These are phyloP conservation scores for Trinorchestia longiramus DNA, from an alignment of 1,140 invertebrate species.

Conservation along the genomic window DNA sequence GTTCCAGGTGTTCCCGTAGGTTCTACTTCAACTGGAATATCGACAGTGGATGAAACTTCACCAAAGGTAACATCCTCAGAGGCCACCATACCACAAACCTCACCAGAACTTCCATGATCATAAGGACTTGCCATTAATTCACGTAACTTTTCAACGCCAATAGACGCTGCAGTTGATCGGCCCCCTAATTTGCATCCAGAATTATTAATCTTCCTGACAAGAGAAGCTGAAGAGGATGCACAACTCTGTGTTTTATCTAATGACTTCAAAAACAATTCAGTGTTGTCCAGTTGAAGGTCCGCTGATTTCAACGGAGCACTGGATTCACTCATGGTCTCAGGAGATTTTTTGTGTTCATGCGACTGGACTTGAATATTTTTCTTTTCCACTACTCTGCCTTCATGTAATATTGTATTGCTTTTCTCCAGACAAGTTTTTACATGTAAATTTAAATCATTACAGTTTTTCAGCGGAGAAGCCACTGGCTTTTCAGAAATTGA, in stretches of 20 bases:
- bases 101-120: not conserved
- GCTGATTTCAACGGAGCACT: not conserved
- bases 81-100: not conserved
- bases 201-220: not conserved
- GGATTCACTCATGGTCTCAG: no score
- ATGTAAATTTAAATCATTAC: not conserved
- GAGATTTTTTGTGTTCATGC: no score
- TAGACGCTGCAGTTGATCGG: not conserved
- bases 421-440: not conserved
- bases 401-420: not conserved
- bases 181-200: not conserved
- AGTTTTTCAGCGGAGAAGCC: not conserved
- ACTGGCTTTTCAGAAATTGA: not conserved
- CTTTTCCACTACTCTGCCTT: not conserved
- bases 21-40: not conserved
- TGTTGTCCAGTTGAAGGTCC: not conserved
- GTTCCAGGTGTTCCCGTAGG: not conserved
- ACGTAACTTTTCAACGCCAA: not conserved
- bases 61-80: not conserved
- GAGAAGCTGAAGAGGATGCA: not conserved
- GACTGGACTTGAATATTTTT: not conserved
- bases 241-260: not conserved
- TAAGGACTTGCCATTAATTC: not conserved
- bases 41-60: not conserved
- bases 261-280: not conserved